A percentile compares a stretch with the other conserved stretches of the same genome.
These are phyloP conservation scores for Pelvicachromis taeniatus DNA, from an alignment of 2,113 vertebrate species.

Conservation along the genomic window DNA sequence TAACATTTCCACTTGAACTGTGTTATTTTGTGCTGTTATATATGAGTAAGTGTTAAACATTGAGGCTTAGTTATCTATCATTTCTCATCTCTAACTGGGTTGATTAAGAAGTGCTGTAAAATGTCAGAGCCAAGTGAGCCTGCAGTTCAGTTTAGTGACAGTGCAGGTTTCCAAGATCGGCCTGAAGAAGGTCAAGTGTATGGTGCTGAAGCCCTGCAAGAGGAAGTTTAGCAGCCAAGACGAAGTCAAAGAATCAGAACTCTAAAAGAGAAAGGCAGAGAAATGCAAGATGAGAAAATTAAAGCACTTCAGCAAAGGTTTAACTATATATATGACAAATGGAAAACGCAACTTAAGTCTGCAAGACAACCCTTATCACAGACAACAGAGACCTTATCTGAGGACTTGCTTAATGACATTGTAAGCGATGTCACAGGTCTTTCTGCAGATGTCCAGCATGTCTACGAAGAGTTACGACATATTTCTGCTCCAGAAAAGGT, in stretches of 20 bases:
- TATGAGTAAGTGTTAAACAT: too few species aligned
- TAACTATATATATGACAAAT: not conserved
- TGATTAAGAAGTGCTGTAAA: not conserved
- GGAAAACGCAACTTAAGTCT: not conserved
- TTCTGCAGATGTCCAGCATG: not conserved
- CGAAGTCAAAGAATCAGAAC: too few species aligned
- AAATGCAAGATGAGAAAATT: not conserved
- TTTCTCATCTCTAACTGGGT: too few species aligned
- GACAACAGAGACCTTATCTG: not conserved
- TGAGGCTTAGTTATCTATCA: too few species aligned
- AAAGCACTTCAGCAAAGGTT: not conserved
- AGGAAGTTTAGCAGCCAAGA: too few species aligned
- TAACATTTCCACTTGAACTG: too few species aligned
- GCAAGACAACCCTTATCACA: not conserved
- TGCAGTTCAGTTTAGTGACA: too few species aligned
- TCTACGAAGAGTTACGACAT: not conserved
- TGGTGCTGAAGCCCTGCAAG: too few species aligned
- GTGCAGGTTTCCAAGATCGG: too few species aligned
- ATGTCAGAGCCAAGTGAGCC: too few species aligned
- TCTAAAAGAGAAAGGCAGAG: not conserved
- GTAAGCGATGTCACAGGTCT: not conserved
- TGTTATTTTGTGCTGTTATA: too few species aligned
- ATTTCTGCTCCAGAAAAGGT: not conserved
- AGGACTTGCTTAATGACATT: slow-evolving; percentile 2
- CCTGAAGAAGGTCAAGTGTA: too few species aligned